Base-by-base conservation (phyloP, 2,113 vertebrate genomes). In the Nestor notabilis region DNA sequence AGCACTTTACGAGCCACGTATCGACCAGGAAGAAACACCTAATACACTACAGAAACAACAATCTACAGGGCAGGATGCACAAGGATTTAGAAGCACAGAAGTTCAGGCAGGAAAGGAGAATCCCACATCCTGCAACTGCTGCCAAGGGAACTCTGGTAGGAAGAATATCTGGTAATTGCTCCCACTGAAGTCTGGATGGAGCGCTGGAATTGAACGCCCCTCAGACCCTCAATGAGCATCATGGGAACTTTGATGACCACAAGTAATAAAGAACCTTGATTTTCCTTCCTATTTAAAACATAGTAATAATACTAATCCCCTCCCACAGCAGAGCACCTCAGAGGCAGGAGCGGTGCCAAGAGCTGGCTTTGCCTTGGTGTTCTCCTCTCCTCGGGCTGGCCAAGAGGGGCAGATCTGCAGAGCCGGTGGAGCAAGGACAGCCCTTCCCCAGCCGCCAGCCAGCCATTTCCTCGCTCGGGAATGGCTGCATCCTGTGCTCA, bases 391-490 rank as follows among this genome's bases (percentile, higher is more conserved):
- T 17, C 3, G 5, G n/a, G 28, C 33, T 50, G 80, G 29, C 44
- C 53, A 20, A 31, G 33, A 61, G 81, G 77, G 52, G 47, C 60
- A 27, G 46, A 46, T 61, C 24, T 12, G 39, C 39, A 6, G 44
- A 74, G 77, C 43, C 4, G 33, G 53, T 29, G 83, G 49, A 76
- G 41, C 60, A 29, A n/a, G 71, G 77, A 66, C 85, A 80, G 64
- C 27, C 65, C 83, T 52, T 41, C 68, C 65, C 69, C n/a, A 24
- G 70, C 19, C 49, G 5, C 43, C 60, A 65, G 29, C 58, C 81
- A 69, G 85, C 71, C 91, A 92, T 75, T 83, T 95, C 95, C 94
- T 79, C 11, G 28, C 66, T 49, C 7, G 2, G 94, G 82, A 90
- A 39, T 8, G 19, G 91, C 89, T 71, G 76, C 94, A 86, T 71